Base-by-base conservation (phyloP, 92 coral and sea anemone species). In the Epizoanthus fatuus region DNA sequence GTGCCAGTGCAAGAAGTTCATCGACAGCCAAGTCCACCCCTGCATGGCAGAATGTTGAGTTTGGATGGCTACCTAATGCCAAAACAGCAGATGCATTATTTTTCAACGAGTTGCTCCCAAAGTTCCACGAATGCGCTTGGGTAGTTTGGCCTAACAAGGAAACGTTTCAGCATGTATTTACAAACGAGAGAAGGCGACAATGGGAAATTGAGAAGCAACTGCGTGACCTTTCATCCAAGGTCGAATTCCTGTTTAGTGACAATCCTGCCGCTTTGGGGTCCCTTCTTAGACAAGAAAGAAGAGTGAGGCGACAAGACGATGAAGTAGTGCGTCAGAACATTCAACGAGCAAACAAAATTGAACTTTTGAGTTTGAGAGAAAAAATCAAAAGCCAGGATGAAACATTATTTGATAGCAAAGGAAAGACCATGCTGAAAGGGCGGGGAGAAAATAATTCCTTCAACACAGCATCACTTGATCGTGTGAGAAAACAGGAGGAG, bases 381-480 rank as follows among this genome's bases (percentile, higher is more conserved):
- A 57, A 57, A 57, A 57, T 57, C n/a, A 57, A 57, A 57, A 57
- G 63, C 63, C 63, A 57, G 63, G 63, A 57, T 57, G 63, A 57
- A 57, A 57, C 63, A 57, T 57, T 57, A 57, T 57, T 57, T 57
- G 63, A 57, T 19, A 57, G 63, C 63, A 57, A 57, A 57, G 63
- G 63, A 57, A 57, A 57, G 63, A 57, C 63, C 63, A 57, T 57
- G 63, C 63, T 57, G 63, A 57, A 57, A 57, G 63, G 63, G 17
- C 63, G 63, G 63, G 63, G 63, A 57, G 63, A 57, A 57, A 57
- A 57, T 57, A 25, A 57, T 57, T 57, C 63, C 63, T 57, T 57
- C 63, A 57, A 57, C 63, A 57, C 63, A 57, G 19, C 59, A 54
- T 54, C 59, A 54, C 59, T 54, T 54, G 59, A 54, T 54, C 59